Evolutionary conservation across 1,140 invertebrate genomes (phyloP), one percentile per base, ranked within the genome.

Genomic region (Drosophila sucinea): DNA sequence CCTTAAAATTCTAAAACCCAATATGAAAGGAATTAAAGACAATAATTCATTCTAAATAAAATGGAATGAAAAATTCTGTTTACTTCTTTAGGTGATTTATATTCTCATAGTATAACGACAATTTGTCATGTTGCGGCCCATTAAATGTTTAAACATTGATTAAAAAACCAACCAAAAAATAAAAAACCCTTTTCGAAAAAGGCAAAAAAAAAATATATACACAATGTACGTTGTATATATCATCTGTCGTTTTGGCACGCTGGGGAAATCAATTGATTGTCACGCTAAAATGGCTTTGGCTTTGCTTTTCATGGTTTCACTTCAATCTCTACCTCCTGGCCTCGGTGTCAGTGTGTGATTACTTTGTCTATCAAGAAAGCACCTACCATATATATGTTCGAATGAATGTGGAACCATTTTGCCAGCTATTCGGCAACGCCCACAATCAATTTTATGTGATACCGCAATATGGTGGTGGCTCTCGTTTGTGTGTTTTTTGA

Each of bases 211-310:
- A 71, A 81, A 76, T 60, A 56, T 61, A 47, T 27, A 3, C 11
- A 51, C 27, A 70, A 17, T 17, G 17, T 17, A 17, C 17, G 0
- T 17, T 17, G 17, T 40, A 74, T 63, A 60, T 76, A 60, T 76
- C 55, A 77, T 76, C 58, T 64, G 66, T 77, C 60, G 41, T 75
- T 64, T 60, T 64, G 41, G 47, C 72, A 70, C 84, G 60, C 84
- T 70, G 74, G 84, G 84, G 84, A 89, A 89, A 89, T 89, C 84
- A 89, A 81, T 89, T 84, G 84, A 89, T 89, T 84, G 84, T 84
- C 77, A 69, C 85, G 84, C 84, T 81, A 61, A 89, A 89, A 89
- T 89, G 67, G 75, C 77, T 80, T 70, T 77, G 60, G 67, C 67
- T 78, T 72, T 57, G 75, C 77, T 80, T 70, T 77, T 61, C 54